These are phyloP conservation scores for Meda fulgida DNA, from an alignment of 2,797 vertebrate genomes.

Conservation along the genomic window DNA sequence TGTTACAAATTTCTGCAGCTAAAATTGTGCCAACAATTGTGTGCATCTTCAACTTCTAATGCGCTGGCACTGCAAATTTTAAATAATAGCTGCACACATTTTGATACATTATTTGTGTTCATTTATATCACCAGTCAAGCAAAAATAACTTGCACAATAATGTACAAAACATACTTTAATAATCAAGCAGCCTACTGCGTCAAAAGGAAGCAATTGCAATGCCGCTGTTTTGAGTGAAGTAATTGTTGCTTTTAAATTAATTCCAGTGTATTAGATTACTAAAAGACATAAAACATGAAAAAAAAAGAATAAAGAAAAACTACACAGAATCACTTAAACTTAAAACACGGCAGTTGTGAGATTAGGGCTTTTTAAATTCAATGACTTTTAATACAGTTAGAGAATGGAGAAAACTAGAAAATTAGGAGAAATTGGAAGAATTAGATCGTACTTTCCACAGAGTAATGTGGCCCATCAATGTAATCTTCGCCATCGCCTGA, in stretches of 20 bases:
- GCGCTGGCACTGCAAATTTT: neutral
- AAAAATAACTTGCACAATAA: neutral
- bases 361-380: neutral
- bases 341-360: neutral
- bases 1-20: neutral
- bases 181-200: neutral
- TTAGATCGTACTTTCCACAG: neutral
- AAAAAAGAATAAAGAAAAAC: neutral
- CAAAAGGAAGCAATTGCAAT: neutral
- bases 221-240: neutral
- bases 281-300: neutral
- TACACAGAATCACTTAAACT: neutral
- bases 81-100: neutral
- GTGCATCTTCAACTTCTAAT: neutral
- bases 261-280: neutral
- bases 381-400: neutral
- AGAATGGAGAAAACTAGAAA: neutral
- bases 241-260: neutral
- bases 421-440: too few relatives aligned
- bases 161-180: neutral
- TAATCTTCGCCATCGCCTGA: too few relatives aligned
- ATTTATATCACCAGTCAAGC: neutral
- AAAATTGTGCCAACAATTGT: neutral
- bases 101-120: too few relatives aligned
- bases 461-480: neutral